phyloP scores from a whole-genome alignment of 2,888 invertebrate genomes.

The Cryptus armator region DNA sequence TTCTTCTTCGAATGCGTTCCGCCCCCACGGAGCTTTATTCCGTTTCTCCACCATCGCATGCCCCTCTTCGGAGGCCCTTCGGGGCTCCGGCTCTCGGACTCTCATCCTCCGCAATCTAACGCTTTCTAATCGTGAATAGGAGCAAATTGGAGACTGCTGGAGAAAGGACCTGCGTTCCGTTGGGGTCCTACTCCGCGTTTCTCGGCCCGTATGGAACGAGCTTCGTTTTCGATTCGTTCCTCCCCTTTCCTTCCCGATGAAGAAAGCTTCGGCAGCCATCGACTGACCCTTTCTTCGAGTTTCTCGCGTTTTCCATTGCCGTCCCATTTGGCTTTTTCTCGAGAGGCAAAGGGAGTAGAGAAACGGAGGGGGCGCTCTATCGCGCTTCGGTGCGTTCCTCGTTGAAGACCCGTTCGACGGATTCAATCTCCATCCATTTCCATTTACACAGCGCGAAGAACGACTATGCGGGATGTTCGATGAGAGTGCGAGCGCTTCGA shows the following conservation, averaged over 20 bases:
- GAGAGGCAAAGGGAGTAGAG: constrained; percentile 11
- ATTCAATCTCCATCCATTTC: constrained; percentile 76
- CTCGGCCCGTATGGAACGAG: background rate
- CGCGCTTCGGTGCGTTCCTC: constrained; percentile 54
- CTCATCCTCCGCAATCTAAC: constrained; percentile 64
- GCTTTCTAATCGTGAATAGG: constrained; percentile 75
- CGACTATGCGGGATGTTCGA: constrained; percentile 67
- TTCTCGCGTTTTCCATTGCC: constrained; percentile 55
- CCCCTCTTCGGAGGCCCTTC: background rate
- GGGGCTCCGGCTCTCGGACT: background rate
- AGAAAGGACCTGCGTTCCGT: constrained; percentile 57
- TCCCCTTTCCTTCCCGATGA: background rate
- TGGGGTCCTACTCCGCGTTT: constrained; percentile 1
- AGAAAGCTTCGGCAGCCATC: constrained; percentile 35
- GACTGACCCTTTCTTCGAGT: constrained; percentile 68
- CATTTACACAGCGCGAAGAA: constrained; percentile 71
- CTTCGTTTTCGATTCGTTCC: constrained; percentile 37
- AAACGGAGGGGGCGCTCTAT: constrained; percentile 37
- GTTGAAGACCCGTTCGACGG: constrained; percentile 61
- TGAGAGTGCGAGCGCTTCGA: constrained; percentile 34
- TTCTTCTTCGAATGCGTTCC: constrained; percentile 42
- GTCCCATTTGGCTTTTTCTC: constrained; percentile 35
- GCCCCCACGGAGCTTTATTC: constrained; percentile 46
- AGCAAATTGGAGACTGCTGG: constrained; percentile 72
- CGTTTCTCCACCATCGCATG: constrained; percentile 29